Conservation (phyloP, 2,113 vertebrate species). For the Crypturellus undulatus region DNA sequence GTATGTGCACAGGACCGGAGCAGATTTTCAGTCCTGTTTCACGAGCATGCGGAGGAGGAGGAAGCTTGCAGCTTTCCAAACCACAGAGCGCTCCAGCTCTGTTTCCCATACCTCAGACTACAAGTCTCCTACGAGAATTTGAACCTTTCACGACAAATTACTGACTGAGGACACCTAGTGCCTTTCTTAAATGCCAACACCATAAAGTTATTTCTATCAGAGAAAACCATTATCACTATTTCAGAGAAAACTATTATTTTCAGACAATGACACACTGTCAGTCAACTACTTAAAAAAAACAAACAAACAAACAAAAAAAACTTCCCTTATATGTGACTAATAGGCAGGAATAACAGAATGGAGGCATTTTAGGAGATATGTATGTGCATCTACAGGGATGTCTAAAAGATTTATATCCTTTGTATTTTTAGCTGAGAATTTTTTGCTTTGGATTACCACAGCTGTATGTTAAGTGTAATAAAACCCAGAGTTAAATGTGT, state of each 20-base stretch:
- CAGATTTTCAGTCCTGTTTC: background rate
- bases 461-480: background rate
- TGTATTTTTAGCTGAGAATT: background rate
- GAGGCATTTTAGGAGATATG: background rate
- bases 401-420: background rate
- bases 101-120: background rate
- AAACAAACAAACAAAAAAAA: too few species aligned
- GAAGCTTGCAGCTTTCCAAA: background rate
- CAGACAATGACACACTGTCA: background rate
- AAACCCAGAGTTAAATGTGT: background rate
- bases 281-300: background rate
- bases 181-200: background rate
- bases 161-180: slow-evolving; percentile 58
- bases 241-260: background rate
- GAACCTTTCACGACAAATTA: background rate
- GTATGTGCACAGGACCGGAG: background rate
- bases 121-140: background rate
- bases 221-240: background rate
- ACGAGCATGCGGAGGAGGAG: background rate
- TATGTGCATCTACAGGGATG: too few species aligned
- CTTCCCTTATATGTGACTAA: too few species aligned
- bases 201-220: background rate
- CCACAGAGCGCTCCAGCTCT: background rate
- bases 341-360: background rate
- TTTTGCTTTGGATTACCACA: background rate